Base-by-base conservation (phyloP, 1,140 invertebrate genomes). In the Megathymus violae region DNA sequence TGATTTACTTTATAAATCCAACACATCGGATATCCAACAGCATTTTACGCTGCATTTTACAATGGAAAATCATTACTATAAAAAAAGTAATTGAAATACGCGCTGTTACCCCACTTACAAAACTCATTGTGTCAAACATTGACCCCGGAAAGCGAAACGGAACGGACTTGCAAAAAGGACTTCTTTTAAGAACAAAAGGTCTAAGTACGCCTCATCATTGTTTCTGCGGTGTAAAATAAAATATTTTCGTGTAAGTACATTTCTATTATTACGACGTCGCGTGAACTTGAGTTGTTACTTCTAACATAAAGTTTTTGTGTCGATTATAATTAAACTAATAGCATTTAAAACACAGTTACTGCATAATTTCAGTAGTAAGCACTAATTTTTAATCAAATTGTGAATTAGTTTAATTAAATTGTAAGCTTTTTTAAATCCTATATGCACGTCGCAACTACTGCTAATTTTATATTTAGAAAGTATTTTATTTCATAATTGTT, bases 71-170 rank as follows among this genome's bases (percentile, higher is more conserved):
- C 22, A 31, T 31, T 15, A n/a, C n/a, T n/a, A 16, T 7, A 6
- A 31, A 47, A 10, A 47, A 52, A 40, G 13, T 7, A 11, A 17
- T 11, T 15, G 19, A 11, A 41, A 41, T 38, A 15, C 10, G 16
- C 19, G 9, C 10, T 17, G 13, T 54, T 15, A 41, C 50, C 34
- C 27, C 47, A 50, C 47, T 43, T 43, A 56, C 51, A 27, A 58
- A 25, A 31, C 40, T 34, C 41, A 58, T 46, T 58, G 52, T 58
- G 25, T 44, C 15, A 44, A 58, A 58, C 52, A 58, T 58, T 58
- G 52, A 58, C 52, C 52, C 38, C 5, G 41, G 41, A 58, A 58
- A 58, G 22, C 52, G 25, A 15, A 43, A 46, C 52, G 52, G 38
- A 31, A 48, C 46, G 15, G 15, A 16, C 41, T 46, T 15, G 41